These are phyloP conservation scores for Eudemis profundana DNA, from an alignment of 2,888 invertebrate species.

Conservation along the genomic window DNA sequence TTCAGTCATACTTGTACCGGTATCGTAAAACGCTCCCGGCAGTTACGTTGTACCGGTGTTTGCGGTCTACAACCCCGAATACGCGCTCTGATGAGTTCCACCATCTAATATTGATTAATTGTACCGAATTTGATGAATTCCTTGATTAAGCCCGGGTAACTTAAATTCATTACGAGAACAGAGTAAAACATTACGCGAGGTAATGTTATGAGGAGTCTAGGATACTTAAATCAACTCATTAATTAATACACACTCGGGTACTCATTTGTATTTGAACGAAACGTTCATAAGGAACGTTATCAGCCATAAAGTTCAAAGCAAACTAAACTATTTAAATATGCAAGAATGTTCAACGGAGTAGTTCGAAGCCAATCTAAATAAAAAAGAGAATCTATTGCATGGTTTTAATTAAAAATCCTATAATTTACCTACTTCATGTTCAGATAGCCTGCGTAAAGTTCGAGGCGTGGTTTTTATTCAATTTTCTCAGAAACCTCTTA, in stretches of 20 bases:
- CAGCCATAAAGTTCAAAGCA: background rate
- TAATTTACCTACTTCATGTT: constrained; percentile 23
- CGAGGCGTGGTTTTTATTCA: constrained; percentile 22
- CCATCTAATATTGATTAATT: constrained; percentile 35
- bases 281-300: background rate
- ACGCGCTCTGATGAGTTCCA: constrained; percentile 41
- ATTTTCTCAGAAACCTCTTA: constrained; percentile 32
- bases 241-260: too few species aligned
- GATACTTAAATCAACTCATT: background rate
- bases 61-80: constrained; percentile 46
- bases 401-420: constrained; percentile 30
- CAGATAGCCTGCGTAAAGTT: constrained; percentile 18
- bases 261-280: too few species aligned
- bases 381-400: constrained; percentile 4
- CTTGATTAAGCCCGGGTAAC: constrained; percentile 8
- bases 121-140: constrained; percentile 24
- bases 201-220: background rate
- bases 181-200: background rate
- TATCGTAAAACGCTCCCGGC: constrained; percentile 9
- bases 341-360: constrained; percentile 3
- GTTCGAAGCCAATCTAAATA: constrained; percentile 7
- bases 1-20: background rate
- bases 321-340: constrained; percentile 2
- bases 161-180: constrained; percentile 10
- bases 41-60: constrained; percentile 36